Conservation (phyloP, 1,140 invertebrate species). For the Achroia grisella region DNA sequence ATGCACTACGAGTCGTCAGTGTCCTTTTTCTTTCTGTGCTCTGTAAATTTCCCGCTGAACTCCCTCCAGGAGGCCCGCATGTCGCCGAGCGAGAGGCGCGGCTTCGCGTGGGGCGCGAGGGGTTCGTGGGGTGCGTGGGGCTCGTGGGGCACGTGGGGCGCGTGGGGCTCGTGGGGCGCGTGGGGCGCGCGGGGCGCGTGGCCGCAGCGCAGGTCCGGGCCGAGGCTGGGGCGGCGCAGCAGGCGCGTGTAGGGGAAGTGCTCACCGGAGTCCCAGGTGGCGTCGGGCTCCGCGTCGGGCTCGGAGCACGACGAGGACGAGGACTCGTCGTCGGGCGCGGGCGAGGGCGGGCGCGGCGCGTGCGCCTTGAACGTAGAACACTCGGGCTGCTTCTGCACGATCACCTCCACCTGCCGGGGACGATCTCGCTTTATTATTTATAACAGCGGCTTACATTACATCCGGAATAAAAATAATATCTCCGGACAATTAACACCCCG, state of each 20-base stretch:
- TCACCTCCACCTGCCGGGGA: slow-evolving; percentile 59
- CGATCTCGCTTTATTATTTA: no score
- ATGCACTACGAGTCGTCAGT: slow-evolving; percentile 14
- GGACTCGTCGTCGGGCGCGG: slow-evolving; percentile 44
- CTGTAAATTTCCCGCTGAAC: slow-evolving; percentile 41
- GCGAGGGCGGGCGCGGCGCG: slow-evolving; percentile 44
- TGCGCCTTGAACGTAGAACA: slow-evolving; percentile 57
- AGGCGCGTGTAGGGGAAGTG: slow-evolving; percentile 18
- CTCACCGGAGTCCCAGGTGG: slow-evolving; percentile 85
- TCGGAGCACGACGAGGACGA: slow-evolving; percentile 57
- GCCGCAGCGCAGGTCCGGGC: slow-evolving; percentile 2
- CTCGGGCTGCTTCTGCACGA: slow-evolving; percentile 59
- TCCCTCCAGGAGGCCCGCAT: slow-evolving; percentile 47
- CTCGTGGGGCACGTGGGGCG: slow-evolving; percentile 16
- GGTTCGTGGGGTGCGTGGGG: slow-evolving; percentile 8
- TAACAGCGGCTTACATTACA: no score
- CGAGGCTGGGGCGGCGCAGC: slow-evolving; percentile 8
- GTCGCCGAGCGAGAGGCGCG: slow-evolving; percentile 27
- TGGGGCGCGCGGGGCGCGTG: slow-evolving; percentile 7
- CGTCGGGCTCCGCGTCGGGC: slow-evolving; percentile 76
- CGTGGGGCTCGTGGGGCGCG: slow-evolving; percentile 11
- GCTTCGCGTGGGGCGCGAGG: slow-evolving; percentile 9
- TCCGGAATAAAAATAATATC: no score
- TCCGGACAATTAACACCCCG: no score
- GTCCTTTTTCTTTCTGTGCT: slow-evolving; percentile 38